Base-by-base conservation (phyloP, 2,888 invertebrate species). In the Melolontha melolontha region DNA sequence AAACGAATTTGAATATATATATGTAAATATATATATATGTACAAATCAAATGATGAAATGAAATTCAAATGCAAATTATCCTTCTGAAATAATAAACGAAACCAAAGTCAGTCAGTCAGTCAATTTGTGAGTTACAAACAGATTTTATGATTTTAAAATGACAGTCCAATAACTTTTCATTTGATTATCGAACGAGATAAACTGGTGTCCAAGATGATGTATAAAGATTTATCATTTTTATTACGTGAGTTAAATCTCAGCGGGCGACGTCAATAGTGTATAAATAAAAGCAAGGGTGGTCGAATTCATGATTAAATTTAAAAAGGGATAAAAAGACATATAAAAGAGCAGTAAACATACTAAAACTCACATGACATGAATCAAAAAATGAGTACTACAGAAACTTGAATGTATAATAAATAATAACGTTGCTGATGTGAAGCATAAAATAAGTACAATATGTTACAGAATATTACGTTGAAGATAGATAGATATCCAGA, bases 131-230 rank as follows among this genome's bases (percentile, higher is more conserved):
- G 64, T 69, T 55, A 63, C 62, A 63, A 29, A 29, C 27, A 14
- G 29, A 50, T 63, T 67, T 62, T 54, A 51, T 62, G 49, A 64
- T 69, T 67, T 65, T 44, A 66, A n/a, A 69, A 67, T 71, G 71
- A 71, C 71, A 71, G 71, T 71, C 69, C 69, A 71, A 71, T 71
- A 71, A 71, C 63, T 71, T 71, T 71, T 65, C 55, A 55, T 69
- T 69, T 65, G 69, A 71, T 71, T 69, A 69, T 67, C 16, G 47
- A 49, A 39, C 63, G 39, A 62, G 67, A 69, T 67, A 69, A 69
- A 62, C 62, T 63, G 59, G 68, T 65, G 69, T 66, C 69, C 55
- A 65, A 67, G 62, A 59, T 69, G 69, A 71, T 71, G 69, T 69
- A 40, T 54, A 69, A 51, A 71, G 69, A 67, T 71, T 69, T 64